Conservation (phyloP, 1,140 invertebrate genomes). For the Caerostris darwini region DNA sequence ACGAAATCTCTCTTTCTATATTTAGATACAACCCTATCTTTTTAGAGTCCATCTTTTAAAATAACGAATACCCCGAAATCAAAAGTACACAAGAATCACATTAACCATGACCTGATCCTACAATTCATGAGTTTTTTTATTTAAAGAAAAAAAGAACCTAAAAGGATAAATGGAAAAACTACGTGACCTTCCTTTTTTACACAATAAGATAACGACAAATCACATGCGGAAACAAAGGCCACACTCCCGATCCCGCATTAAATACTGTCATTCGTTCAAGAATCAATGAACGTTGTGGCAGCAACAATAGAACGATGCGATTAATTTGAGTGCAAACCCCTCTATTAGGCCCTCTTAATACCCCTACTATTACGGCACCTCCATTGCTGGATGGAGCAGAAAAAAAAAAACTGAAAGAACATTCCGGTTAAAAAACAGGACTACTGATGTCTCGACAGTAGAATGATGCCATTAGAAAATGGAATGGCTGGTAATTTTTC, state of each 20-base stretch:
- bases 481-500: constrained; percentile 43
- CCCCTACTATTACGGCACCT: constrained; percentile 46
- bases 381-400: neutral
- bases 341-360: constrained; percentile 48
- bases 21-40: neutral
- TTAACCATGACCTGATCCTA: constrained; percentile 10
- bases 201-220: constrained; percentile 59
- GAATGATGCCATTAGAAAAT: constrained; percentile 15
- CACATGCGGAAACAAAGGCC: constrained; percentile 28
- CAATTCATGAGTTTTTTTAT: neutral
- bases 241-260: neutral
- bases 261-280: constrained; percentile 9
- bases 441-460: neutral
- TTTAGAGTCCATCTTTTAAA: neutral
- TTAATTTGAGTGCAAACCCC: constrained; percentile 52
- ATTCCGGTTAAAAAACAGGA: neutral
- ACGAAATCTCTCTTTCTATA: neutral
- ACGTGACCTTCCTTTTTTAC: constrained; percentile 55
- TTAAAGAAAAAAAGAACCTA: neutral
- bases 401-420: neutral
- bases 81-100: constrained; percentile 69
- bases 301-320: constrained; percentile 43
- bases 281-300: constrained; percentile 45
- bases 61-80: neutral
- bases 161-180: constrained; percentile 47